Conservation (phyloP, 1,140 invertebrate genomes). For the Drosophila kohkoa region DNA sequence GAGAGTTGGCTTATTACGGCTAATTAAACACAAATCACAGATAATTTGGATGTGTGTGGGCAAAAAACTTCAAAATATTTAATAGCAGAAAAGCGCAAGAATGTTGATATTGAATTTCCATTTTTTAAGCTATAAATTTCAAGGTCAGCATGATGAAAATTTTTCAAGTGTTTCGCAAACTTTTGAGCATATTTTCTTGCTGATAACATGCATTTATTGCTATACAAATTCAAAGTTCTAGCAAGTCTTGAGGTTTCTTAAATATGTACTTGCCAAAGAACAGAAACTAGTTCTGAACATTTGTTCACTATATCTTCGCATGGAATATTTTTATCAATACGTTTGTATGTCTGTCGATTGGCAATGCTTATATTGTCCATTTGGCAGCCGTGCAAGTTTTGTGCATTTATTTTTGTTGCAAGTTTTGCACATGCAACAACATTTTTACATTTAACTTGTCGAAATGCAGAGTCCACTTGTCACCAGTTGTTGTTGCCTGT, state of each 20-base stretch:
- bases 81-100: not conserved
- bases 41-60: slow-evolving; percentile 6
- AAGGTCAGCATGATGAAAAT: too few relatives aligned
- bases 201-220: too few relatives aligned
- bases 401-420: slow-evolving; percentile 13
- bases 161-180: too few relatives aligned
- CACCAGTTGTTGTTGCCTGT: slow-evolving; percentile 23
- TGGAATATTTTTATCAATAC: too few relatives aligned
- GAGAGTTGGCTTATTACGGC: slow-evolving; percentile 40
- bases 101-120: too few relatives aligned
- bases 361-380: not conserved
- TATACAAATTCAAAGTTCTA: too few relatives aligned
- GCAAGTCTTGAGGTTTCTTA: too few relatives aligned
- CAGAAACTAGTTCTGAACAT: too few relatives aligned
- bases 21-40: slow-evolving; percentile 47
- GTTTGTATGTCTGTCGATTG: not conserved
- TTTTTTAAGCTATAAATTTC: too few relatives aligned
- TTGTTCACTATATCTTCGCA: too few relatives aligned
- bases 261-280: too few relatives aligned
- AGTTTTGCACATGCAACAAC: slow-evolving; percentile 22
- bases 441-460: slow-evolving; percentile 34
- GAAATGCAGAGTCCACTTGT: slow-evolving; percentile 22
- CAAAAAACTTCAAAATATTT: not conserved
- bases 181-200: too few relatives aligned
- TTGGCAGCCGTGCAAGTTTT: not conserved